Evolutionary conservation across 1,140 invertebrate genomes (phyloP).

Genomic region (Orchesella cincta): DNA sequence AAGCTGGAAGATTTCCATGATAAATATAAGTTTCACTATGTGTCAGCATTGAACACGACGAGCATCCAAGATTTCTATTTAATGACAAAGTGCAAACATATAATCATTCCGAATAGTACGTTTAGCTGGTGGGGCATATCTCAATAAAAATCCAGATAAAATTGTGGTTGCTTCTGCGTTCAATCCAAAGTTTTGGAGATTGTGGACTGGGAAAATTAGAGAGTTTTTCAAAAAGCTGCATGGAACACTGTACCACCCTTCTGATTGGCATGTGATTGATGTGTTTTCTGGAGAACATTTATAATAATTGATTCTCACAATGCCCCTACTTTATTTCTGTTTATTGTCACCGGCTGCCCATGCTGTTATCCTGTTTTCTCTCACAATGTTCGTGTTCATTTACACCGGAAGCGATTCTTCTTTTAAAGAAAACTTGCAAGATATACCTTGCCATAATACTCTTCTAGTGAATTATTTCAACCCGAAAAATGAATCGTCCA

Average conservation of each 20-base stretch:
- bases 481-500: not conserved
- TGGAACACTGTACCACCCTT: not conserved
- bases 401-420: not conserved
- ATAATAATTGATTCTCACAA: not conserved
- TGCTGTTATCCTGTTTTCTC: not conserved
- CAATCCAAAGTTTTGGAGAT: not conserved
- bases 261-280: not conserved
- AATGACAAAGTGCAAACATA: constrained; percentile 37
- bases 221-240: not conserved
- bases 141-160: constrained; percentile 26
- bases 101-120: constrained; percentile 33
- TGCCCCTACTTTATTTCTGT: not conserved
- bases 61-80: constrained; percentile 35
- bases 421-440: not conserved
- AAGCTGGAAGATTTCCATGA: not conserved
- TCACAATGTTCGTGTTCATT: not conserved
- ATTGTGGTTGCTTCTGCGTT: constrained; percentile 34
- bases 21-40: not conserved
- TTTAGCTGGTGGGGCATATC: constrained; percentile 41
- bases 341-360: not conserved
- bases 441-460: not conserved
- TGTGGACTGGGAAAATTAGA: not conserved
- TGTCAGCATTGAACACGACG: not conserved
- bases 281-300: not conserved
- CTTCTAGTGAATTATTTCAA: not conserved